Evolutionary conservation across 2,888 invertebrate genomes (phyloP).

Genomic region (Nebria brevicollis): DNA sequence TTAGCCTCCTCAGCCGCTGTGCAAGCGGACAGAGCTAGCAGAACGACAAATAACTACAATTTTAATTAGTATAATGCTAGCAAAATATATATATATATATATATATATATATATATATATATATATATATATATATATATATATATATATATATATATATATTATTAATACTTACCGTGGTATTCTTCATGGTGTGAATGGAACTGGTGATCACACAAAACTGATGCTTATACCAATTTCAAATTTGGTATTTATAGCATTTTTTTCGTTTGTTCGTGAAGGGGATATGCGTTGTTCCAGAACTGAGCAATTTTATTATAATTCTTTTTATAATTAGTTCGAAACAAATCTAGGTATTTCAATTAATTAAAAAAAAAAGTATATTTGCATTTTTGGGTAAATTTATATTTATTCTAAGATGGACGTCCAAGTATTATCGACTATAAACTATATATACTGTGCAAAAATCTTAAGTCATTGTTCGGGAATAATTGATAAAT

Average conservation of each 20-base stretch:
- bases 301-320: neutral
- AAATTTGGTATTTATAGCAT: neutral
- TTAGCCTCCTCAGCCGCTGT: conserved; percentile 36
- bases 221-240: neutral
- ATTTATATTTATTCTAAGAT: no score
- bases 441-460: no score
- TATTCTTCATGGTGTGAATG: conserved; percentile 22
- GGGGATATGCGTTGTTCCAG: neutral
- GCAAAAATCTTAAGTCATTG: no score
- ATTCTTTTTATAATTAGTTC: neutral
- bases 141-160: neutral
- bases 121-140: no score
- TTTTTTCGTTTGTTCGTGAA: neutral
- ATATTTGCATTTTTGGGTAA: neutral
- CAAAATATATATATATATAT: neutral
- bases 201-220: conserved; percentile 8
- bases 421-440: no score
- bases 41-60: conserved; percentile 36
- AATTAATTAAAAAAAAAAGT: neutral
- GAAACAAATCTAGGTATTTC: neutral
- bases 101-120: no score
- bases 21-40: conserved; percentile 41
- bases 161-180: conserved; percentile 10
- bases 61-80: neutral
- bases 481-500: no score